Evolutionary conservation across 2,113 vertebrate species (phyloP).

Genomic region (Neopipo cinnamomea): DNA sequence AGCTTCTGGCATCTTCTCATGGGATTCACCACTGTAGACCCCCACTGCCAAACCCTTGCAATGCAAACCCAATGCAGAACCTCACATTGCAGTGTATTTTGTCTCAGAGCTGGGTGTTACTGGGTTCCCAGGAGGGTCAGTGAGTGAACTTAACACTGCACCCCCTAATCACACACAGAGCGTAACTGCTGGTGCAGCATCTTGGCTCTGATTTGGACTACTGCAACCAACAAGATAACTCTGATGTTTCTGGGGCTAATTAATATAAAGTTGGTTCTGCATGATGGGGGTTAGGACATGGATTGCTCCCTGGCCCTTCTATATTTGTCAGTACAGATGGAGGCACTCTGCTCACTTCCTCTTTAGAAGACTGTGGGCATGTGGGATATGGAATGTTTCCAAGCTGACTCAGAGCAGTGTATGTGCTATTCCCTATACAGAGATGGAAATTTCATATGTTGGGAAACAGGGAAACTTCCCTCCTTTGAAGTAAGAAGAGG

Average conservation of each 20-base stretch:
- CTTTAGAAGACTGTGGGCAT: background rate
- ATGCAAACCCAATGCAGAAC: background rate
- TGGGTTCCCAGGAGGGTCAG: background rate
- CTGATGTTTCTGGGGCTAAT: background rate
- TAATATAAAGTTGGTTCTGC: background rate
- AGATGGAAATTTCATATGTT: background rate
- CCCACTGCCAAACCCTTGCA: background rate
- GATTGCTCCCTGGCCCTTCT: background rate
- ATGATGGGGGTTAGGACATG: background rate
- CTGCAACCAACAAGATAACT: background rate
- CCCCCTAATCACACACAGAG: background rate
- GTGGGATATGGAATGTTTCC: background rate
- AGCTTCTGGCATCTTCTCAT: background rate
- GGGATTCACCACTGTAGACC: fast-evolving
- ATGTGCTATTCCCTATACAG: background rate
- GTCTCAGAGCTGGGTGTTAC: background rate
- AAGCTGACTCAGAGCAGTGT: background rate
- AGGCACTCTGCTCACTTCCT: background rate
- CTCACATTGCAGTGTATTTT: background rate
- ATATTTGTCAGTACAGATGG: background rate
- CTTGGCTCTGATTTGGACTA: background rate
- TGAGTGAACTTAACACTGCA: background rate
- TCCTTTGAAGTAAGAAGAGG: background rate
- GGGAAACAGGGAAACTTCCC: background rate
- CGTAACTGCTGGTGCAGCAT: background rate